Conservation (phyloP, 1,140 invertebrate genomes). For the Papilio polytes region DNA sequence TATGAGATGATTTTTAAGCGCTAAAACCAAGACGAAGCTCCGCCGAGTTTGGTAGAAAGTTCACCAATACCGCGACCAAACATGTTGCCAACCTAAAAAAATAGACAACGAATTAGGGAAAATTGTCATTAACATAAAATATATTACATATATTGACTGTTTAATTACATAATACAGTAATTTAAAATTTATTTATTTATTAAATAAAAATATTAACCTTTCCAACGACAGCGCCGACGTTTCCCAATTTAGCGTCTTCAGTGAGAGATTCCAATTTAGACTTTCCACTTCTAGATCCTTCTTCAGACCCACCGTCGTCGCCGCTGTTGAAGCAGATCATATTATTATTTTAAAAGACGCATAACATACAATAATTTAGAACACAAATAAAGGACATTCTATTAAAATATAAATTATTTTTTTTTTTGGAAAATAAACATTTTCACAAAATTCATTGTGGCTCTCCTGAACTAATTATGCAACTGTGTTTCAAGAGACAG, state of each 20-base stretch:
- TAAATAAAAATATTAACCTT: conserved; percentile 61
- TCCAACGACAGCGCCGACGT: conserved; percentile 81
- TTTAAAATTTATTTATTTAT: no score
- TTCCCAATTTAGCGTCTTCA: conserved; percentile 81
- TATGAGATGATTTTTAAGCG: conserved; percentile 49
- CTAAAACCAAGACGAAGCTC: conserved; percentile 88
- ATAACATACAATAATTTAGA: no score
- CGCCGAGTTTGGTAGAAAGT: conserved; percentile 91
- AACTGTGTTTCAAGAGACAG: no score
- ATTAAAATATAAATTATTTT: no score
- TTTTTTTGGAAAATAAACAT: no score
- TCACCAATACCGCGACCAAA: conserved; percentile 93
- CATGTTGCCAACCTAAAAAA: conserved; percentile 88
- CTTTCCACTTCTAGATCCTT: conserved; percentile 75
- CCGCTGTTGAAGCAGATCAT: conserved; percentile 59
- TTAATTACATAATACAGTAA: no score
- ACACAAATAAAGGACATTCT: no score
- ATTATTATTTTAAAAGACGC: not conserved
- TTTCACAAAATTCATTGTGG: no score
- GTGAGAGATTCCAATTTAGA: conserved; percentile 80
- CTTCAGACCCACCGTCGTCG: conserved; percentile 77
- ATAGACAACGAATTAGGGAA: not conserved
- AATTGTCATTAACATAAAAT: no score
- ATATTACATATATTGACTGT: no score
- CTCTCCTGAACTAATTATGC: no score